These are phyloP conservation scores for Psephotus haematonotus DNA, from an alignment of 2,113 vertebrate species.

Conservation along the genomic window DNA sequence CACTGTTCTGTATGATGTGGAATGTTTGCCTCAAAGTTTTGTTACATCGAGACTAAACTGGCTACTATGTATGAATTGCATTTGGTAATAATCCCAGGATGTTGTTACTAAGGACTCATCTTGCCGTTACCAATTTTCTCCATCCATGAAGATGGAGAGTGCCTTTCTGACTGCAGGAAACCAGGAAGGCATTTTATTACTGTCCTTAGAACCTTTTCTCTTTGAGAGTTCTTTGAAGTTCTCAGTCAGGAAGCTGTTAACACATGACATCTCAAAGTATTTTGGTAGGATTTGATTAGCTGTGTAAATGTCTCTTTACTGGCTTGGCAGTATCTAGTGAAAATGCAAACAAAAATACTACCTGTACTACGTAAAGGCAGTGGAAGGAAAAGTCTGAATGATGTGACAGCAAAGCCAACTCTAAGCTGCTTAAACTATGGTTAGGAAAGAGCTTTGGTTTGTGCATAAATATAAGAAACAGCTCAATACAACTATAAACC, in stretches of 20 bases:
- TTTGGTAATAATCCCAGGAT: neutral
- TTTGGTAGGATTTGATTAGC: neutral
- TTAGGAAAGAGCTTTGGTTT: neutral
- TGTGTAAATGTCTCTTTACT: neutral
- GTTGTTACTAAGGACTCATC: neutral
- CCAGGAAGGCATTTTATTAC: neutral
- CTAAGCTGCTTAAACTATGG: neutral
- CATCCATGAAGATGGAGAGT: neutral
- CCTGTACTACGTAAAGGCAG: neutral
- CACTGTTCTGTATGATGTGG: neutral
- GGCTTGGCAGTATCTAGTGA: neutral
- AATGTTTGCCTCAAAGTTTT: neutral
- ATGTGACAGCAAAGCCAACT: neutral
- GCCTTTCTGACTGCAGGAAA: neutral
- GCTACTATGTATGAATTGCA: neutral
- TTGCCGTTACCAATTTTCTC: neutral
- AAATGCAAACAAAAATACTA: neutral
- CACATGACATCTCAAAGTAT: neutral
- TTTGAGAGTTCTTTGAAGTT: neutral
- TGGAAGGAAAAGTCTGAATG: neutral
- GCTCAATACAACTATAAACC: neutral
- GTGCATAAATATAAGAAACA: neutral
- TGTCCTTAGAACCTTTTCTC: neutral
- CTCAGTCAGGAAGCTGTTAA: neutral
- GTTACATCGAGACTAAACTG: neutral